A percentile compares a stretch with the other conserved stretches of the same genome.
Evolutionary conservation across 2,113 vertebrate genomes (phyloP).

Genomic region (Phocoena phocoena): DNA sequence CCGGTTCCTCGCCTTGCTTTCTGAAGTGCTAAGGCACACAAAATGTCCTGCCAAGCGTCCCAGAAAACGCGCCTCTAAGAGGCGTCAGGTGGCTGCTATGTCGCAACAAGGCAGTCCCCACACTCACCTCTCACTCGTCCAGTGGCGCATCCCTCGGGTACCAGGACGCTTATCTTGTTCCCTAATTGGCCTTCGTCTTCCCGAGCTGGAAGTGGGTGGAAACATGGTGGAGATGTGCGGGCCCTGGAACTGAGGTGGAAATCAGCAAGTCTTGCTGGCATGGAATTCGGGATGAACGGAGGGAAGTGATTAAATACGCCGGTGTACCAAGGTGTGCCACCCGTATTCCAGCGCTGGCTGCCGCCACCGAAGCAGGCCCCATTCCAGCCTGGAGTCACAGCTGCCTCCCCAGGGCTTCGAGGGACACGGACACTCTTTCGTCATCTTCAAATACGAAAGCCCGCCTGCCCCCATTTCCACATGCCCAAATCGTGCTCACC

Average conservation of each 20-base stretch:
- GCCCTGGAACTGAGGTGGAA: neutral
- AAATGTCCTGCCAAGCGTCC: neutral
- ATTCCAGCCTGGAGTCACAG: neutral
- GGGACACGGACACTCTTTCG: neutral
- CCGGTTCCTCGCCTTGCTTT: neutral
- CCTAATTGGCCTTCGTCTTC: neutral
- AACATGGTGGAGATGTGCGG: neutral
- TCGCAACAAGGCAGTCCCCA: neutral
- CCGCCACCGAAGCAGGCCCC: neutral
- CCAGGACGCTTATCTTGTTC: neutral
- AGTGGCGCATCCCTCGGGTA: neutral
- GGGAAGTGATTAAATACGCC: neutral
- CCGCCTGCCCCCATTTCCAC: slow-evolving; percentile 26
- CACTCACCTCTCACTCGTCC: neutral
- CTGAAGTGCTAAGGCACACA: neutral
- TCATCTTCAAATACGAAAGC: slow-evolving; percentile 1
- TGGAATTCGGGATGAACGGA: neutral
- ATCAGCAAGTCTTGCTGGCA: neutral
- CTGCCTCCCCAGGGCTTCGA: neutral
- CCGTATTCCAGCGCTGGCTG: neutral
- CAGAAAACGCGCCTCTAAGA: neutral
- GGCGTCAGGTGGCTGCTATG: neutral
- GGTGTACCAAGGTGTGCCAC: neutral
- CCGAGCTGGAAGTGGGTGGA: neutral
- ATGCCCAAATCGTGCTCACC: neutral